phyloP scores from a whole-genome alignment of 2,888 invertebrate species.

The Elysia crispata region DNA sequence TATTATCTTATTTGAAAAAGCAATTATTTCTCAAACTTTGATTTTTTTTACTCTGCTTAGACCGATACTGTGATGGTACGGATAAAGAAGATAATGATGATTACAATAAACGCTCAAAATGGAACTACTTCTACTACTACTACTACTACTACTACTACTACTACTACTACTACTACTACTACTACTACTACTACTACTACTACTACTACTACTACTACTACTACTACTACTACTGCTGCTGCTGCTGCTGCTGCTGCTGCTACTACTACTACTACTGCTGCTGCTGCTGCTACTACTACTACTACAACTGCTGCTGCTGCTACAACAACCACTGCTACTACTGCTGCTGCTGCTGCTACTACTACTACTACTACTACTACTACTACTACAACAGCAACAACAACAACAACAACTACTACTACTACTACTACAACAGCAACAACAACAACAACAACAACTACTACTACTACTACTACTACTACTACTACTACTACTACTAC shows the following conservation, averaged over 20 bases:
- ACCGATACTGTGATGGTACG: too few species aligned
- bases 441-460: background rate
- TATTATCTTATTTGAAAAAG: too few species aligned
- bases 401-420: background rate
- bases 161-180: background rate
- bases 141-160: too few species aligned
- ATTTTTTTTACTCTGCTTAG: too few species aligned
- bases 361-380: background rate
- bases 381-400: background rate
- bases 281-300: background rate
- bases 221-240: background rate
- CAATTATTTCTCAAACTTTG: too few species aligned
- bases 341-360: too few species aligned
- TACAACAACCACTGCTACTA: background rate
- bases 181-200: conserved; percentile 19
- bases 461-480: background rate
- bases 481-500: too few species aligned
- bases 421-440: background rate
- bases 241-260: background rate
- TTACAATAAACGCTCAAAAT: too few species aligned
- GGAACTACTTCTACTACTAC: too few species aligned
- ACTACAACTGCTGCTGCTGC: background rate
- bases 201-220: conserved; percentile 19
- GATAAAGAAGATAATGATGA: too few species aligned
- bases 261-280: background rate